A percentile compares a stretch with the other conserved stretches of the same genome.
phyloP scores from a whole-genome alignment of 2,888 invertebrate species.

The Allophyes oxyacanthae region DNA sequence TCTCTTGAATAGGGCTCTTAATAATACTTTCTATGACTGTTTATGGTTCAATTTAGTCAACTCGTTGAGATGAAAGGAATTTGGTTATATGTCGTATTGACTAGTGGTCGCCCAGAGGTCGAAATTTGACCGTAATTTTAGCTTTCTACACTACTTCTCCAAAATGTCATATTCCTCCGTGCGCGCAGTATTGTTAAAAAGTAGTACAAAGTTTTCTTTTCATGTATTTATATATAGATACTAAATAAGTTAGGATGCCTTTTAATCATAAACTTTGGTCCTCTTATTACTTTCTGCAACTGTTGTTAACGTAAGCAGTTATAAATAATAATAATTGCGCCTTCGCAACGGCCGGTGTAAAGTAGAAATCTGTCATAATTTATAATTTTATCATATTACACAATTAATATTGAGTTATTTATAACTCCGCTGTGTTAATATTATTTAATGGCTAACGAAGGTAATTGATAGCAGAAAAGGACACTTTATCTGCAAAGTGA shows the following conservation, averaged over 20 bases:
- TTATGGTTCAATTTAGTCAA: constrained; percentile 38
- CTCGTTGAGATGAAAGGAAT: constrained; percentile 20
- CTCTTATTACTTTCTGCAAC: too few relatives aligned
- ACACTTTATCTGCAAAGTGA: constrained; percentile 49
- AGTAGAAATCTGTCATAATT: constrained; percentile 63
- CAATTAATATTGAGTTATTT: constrained; percentile 69
- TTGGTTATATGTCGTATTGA: too few relatives aligned
- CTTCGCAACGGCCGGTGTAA: constrained; percentile 39
- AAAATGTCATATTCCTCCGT: too few relatives aligned
- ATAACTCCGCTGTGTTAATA: constrained; percentile 62
- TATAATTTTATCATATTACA: constrained; percentile 76
- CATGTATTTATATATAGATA: too few relatives aligned
- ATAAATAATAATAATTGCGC: constrained; percentile 36
- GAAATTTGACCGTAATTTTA: too few relatives aligned
- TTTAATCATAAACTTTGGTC: too few relatives aligned
- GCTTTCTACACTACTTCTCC: too few relatives aligned
- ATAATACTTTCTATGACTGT: constrained; percentile 6
- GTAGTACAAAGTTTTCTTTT: too few relatives aligned
- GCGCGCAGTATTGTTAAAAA: too few relatives aligned
- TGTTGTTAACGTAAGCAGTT: neutral
- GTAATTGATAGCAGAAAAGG: constrained; percentile 63
- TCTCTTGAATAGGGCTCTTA: constrained; percentile 13
- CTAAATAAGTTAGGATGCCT: too few relatives aligned
- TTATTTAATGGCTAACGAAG: constrained; percentile 65
- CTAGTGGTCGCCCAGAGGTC: too few relatives aligned